Evolutionary conservation across 2,113 vertebrate species (phyloP), one percentile per base, ranked within the genome.

Genomic region (Sapajus apella): DNA sequence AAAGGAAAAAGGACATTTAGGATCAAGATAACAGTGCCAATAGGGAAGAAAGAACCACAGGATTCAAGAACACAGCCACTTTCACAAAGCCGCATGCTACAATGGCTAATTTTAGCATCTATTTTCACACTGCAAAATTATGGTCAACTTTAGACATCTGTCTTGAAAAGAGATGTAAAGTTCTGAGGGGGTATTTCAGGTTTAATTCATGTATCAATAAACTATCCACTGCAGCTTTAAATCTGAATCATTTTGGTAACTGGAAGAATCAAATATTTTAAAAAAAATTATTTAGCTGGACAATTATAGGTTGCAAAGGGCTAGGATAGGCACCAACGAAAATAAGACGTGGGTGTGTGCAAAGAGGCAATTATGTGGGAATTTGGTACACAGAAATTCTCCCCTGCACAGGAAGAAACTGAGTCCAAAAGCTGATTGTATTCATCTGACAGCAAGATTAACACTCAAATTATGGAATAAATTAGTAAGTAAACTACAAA

Each of bases 371-470:
- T 96, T 96, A 95, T 64, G 76, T 64, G 30, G 91, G 94, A 92
- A 96, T 95, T 88, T 92, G 35, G 92, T 91, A 58, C n/a, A 96
- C 35, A 96, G 70, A 94, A 96, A 95, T 92, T 88, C 87, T 85
- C 92, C 43, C 68, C 61, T 91, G 70, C 66, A 83, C 87, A 97
- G 96, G 87, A 96, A 97, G 92, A 97, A 97, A 94, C 4, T 88
- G 77, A 81, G 88, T 91, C 88, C 92, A 96, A 97, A 95, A 96
- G 85, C 84, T 95, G 73, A 96, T 80, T 96, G 86, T 87, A 96
- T 91, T 95, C 87, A 96, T 96, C 87, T 95, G 81, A 97, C 58
- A 92, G 95, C 43, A 95, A 96, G 86, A 92, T 96, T 98, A 97
- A 94, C 94, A 96, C 92, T 90, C 80, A 90, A 95, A 96, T 95